Percentiles rank a stretch among this genome's conserved stretches.
Conservation (phyloP, 2,888 invertebrate genomes). For the Hydrotaea diabolus region DNA sequence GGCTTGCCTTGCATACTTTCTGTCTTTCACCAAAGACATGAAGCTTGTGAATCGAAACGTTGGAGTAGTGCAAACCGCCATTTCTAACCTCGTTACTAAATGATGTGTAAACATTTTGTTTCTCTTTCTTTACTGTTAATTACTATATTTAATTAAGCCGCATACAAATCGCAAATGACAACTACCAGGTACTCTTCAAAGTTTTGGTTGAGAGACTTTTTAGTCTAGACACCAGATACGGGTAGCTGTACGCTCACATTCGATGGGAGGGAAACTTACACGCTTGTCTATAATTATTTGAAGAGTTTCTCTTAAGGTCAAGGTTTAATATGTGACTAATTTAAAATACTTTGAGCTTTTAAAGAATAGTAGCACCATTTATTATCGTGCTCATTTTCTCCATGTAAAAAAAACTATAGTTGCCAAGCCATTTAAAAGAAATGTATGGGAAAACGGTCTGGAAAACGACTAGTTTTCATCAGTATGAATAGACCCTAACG, state of each 20-base stretch:
- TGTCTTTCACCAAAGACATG: not conserved
- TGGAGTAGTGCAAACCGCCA: conserved; percentile 23
- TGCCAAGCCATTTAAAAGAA: too few species aligned
- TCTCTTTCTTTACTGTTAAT: not conserved
- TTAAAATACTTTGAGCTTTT: too few species aligned
- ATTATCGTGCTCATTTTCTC: too few species aligned
- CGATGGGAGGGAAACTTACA: not conserved
- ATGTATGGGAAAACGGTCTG: too few species aligned
- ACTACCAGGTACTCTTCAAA: conserved; percentile 11
- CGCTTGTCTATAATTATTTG: not conserved
- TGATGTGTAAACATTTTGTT: conserved; percentile 56
- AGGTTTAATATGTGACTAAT: too few species aligned
- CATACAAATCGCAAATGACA: conserved; percentile 47
- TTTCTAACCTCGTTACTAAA: conserved; percentile 64
- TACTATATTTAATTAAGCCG: conserved; percentile 32
- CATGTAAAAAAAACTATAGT: too few species aligned
- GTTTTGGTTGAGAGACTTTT: conserved; percentile 21
- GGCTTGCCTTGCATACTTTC: not conserved
- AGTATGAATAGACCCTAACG: too few species aligned
- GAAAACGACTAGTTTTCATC: too few species aligned
- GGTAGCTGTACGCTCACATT: not conserved
- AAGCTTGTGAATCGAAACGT: not conserved
- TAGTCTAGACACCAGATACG: conserved; percentile 30
- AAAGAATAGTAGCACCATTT: too few species aligned
- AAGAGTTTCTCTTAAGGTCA: not conserved